Evolutionary conservation across 2,888 invertebrate genomes (phyloP).

Genomic region (Cheilosia urbana): DNA sequence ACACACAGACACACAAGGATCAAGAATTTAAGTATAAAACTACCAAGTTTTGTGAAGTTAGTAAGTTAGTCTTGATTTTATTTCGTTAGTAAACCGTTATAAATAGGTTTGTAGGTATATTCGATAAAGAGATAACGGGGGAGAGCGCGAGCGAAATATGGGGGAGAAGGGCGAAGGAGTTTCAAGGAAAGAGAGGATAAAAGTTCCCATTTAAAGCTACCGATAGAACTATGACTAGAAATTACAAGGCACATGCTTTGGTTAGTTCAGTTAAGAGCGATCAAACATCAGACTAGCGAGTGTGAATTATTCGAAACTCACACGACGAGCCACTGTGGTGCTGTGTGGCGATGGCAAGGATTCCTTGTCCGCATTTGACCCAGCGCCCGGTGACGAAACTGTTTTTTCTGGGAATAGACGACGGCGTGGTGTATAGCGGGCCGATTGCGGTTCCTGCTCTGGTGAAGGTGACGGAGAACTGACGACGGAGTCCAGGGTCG

Average conservation of each 20-base stretch:
- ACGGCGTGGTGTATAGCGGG: constrained; percentile 37
- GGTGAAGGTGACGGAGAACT: constrained; percentile 47
- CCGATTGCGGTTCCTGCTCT: constrained; percentile 43
- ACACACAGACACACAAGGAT: neutral
- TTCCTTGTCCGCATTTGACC: constrained; percentile 1
- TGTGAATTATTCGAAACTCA: constrained; percentile 68
- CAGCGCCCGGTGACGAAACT: neutral
- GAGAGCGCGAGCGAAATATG: constrained; percentile 45
- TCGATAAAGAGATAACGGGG: constrained; percentile 55
- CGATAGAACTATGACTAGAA: constrained; percentile 61
- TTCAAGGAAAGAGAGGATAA: constrained; percentile 5
- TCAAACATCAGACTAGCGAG: constrained; percentile 54
- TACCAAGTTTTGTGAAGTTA: constrained; percentile 58
- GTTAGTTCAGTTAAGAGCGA: constrained; percentile 56
- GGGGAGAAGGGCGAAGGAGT: too few species aligned
- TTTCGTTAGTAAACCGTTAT: constrained; percentile 72
- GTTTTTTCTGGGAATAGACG: constrained; percentile 52
- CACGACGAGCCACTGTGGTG: constrained; percentile 50
- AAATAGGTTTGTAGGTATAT: constrained; percentile 53
- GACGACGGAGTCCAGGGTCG: constrained; percentile 34
- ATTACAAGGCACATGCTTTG: constrained; percentile 76
- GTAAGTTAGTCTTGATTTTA: constrained; percentile 67
- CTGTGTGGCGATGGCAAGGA: constrained; percentile 47
- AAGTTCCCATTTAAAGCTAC: constrained; percentile 57
- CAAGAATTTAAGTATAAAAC: constrained; percentile 46